These are phyloP conservation scores for Lemur catta DNA, from an alignment of 2,797 vertebrate species.

Conservation along the genomic window DNA sequence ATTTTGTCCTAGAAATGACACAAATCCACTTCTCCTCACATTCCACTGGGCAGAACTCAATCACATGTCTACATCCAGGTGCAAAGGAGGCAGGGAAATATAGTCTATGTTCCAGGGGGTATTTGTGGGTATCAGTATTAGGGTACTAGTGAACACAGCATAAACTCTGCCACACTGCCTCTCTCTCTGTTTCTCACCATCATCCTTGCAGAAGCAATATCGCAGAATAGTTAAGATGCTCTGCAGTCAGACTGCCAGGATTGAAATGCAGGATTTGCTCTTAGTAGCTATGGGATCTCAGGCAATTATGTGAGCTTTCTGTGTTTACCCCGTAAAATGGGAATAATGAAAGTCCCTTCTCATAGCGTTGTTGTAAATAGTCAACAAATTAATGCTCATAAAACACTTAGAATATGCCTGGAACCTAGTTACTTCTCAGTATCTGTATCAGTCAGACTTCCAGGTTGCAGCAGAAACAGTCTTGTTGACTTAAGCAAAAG, in stretches of 20 bases:
- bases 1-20: background rate
- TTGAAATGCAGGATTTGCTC: background rate
- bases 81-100: background rate
- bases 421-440: background rate
- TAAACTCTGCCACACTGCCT: background rate
- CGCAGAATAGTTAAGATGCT: background rate
- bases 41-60: background rate
- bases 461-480: background rate
- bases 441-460: background rate
- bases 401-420: background rate
- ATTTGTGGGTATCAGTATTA: too few species aligned
- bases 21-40: background rate
- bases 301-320: background rate
- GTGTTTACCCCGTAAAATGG: background rate
- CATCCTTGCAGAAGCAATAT: background rate
- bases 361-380: background rate
- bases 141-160: background rate
- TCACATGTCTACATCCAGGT: background rate
- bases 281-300: background rate
- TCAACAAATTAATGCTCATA: background rate
- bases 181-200: background rate
- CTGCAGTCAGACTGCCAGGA: background rate
- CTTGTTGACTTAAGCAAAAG: background rate
- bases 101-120: background rate
- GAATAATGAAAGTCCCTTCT: slow-evolving; percentile 5